phyloP scores from a whole-genome alignment of 2,888 invertebrate genomes.

The Agapostemon virescens region DNA sequence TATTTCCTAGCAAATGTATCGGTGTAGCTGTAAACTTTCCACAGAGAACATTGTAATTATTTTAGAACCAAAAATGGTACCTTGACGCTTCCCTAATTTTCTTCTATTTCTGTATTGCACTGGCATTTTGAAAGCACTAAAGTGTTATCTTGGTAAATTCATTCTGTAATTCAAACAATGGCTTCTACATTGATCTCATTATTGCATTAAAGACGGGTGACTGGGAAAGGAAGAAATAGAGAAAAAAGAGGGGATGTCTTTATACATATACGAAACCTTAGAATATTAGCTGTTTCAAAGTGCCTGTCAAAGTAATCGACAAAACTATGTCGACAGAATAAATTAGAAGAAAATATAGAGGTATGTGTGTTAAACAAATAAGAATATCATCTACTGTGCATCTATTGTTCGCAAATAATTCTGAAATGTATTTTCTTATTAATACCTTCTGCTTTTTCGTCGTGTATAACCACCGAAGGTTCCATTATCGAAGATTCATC shows the following conservation, averaged over 20 bases:
- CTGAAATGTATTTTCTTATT: neutral
- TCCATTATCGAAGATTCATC: neutral
- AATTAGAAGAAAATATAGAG: neutral
- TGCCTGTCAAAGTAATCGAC: constrained; percentile 3
- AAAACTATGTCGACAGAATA: neutral
- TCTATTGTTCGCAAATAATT: constrained; percentile 7
- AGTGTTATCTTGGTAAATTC: constrained; percentile 18
- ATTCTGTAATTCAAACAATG: constrained; percentile 38
- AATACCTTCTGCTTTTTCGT: constrained; percentile 19
- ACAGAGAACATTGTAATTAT: constrained; percentile 1
- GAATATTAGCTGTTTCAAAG: constrained; percentile 43
- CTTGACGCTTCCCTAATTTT: constrained; percentile 69
- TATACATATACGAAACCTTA: constrained; percentile 68
- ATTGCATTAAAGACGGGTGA: constrained; percentile 64
- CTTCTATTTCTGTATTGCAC: constrained; percentile 70
- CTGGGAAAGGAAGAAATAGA: neutral
- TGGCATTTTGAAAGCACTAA: constrained; percentile 70
- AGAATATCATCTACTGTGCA: neutral
- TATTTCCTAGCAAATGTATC: neutral
- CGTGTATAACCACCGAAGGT: neutral
- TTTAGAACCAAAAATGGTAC: constrained; percentile 58
- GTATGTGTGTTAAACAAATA: constrained; percentile 5
- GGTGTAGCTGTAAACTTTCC: neutral
- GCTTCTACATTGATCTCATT: constrained; percentile 66
- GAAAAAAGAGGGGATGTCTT: constrained; percentile 11